A percentile compares a stretch with the other conserved stretches of the same genome.
Evolutionary conservation across 2,797 vertebrate genomes (phyloP).

Genomic region (Karalla daura): DNA sequence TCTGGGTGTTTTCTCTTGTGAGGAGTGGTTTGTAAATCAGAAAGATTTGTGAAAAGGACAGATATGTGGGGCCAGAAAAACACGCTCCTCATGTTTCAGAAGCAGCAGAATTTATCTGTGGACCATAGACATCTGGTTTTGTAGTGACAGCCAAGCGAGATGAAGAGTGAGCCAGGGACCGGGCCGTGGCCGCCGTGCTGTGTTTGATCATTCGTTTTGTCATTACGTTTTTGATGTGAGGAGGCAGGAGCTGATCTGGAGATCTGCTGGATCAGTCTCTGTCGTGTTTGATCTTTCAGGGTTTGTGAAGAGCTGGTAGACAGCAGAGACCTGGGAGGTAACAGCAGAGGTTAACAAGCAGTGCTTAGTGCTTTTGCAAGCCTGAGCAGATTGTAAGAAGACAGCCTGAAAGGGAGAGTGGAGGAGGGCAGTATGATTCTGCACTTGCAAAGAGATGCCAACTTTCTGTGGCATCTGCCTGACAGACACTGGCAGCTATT

Average conservation of each 20-base stretch:
- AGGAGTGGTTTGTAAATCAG: too few species aligned
- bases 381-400: background rate
- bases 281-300: background rate
- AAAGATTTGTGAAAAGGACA: background rate
- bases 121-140: background rate
- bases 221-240: background rate
- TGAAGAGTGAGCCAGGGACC: background rate
- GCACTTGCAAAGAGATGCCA: too few species aligned
- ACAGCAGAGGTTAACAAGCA: background rate
- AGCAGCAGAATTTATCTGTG: background rate
- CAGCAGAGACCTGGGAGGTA: background rate
- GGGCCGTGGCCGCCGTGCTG: background rate
- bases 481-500: too few species aligned
- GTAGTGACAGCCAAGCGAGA: background rate
- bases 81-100: background rate
- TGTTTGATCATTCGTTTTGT: background rate
- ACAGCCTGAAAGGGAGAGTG: background rate
- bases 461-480: too few species aligned
- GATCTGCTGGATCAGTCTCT: background rate
- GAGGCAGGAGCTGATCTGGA: background rate
- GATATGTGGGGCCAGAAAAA: too few species aligned
- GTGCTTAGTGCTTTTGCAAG: conserved; percentile 5
- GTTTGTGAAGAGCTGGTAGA: background rate
- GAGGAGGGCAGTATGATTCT: background rate
- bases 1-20: too few species aligned